Evolutionary conservation across 2,888 invertebrate species (phyloP).

Genomic region (Chalcis sispes): DNA sequence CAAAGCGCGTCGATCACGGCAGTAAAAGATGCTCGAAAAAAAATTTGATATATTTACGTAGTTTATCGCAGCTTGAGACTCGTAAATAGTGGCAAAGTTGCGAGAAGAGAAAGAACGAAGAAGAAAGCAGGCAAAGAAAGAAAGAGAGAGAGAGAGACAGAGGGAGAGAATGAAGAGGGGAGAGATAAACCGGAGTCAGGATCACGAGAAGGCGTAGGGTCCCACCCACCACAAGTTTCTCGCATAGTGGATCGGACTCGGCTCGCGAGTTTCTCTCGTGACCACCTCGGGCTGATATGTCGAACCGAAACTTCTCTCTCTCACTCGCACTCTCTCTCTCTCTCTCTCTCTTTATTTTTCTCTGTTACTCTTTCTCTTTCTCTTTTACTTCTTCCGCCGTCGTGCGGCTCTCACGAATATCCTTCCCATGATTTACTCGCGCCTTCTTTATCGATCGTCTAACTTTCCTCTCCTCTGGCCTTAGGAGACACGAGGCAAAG

Average conservation of each 20-base stretch:
- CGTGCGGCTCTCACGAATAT: constrained; percentile 71
- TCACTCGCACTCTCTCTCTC: constrained; percentile 62
- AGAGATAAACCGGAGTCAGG: constrained; percentile 54
- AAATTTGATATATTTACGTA: constrained; percentile 43
- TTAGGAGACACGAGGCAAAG: constrained; percentile 43
- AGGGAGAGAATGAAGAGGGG: constrained; percentile 25
- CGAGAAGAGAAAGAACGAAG: neutral
- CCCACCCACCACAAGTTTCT: constrained; percentile 70
- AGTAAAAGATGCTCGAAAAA: neutral
- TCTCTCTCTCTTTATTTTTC: constrained; percentile 64
- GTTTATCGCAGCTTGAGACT: constrained; percentile 34
- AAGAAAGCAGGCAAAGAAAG: constrained; percentile 17
- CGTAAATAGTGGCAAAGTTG: constrained; percentile 46
- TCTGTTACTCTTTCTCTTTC: constrained; percentile 54
- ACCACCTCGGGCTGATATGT: constrained; percentile 76
- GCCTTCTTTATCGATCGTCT: constrained; percentile 60
- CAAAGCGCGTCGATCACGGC: neutral
- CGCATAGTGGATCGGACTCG: constrained; percentile 54
- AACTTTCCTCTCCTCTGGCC: constrained; percentile 41
- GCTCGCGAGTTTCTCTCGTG: constrained; percentile 71
- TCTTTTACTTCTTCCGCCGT: constrained; percentile 56
- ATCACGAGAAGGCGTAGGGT: constrained; percentile 67
- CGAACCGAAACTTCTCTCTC: constrained; percentile 73
- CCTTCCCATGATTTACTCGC: constrained; percentile 74
- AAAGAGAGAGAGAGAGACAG: constrained; percentile 29